Conservation (phyloP, 2,113 vertebrate genomes). For the Oreocharis arfaki region DNA sequence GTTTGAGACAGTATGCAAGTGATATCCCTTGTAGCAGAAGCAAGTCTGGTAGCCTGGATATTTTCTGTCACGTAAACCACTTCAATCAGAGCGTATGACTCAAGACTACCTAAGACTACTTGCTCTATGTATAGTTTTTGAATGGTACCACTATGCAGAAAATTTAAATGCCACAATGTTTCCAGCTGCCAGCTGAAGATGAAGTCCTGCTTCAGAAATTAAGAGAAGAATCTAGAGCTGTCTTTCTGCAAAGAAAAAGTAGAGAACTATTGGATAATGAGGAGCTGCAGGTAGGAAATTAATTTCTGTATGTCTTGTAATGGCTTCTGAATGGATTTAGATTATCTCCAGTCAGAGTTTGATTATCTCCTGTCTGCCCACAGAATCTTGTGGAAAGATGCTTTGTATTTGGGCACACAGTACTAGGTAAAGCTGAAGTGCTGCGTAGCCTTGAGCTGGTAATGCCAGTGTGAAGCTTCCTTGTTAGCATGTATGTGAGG, state of each 20-base stretch:
- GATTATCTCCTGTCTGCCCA: not conserved
- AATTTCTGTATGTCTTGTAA: not conserved
- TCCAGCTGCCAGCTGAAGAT: slow-evolving; percentile 93
- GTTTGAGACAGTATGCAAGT: not conserved
- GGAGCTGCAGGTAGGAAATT: slow-evolving; percentile 88
- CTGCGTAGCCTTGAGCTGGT: not conserved
- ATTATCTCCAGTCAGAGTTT: not conserved
- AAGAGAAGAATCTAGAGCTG: slow-evolving; percentile 95
- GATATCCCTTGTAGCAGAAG: not conserved
- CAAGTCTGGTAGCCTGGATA: not conserved
- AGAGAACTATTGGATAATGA: slow-evolving; percentile 95
- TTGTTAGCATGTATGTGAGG: fast-evolving
- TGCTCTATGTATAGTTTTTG: not conserved
- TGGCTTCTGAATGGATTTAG: not conserved
- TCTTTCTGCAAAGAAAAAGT: slow-evolving; percentile 97
- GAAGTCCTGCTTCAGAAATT: slow-evolving; percentile 94
- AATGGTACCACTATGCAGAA: not conserved
- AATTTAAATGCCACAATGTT: not conserved
- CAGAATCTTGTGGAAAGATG: not conserved
- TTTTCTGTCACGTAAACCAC: not conserved
- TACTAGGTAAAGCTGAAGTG: not conserved
- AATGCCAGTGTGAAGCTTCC: not conserved
- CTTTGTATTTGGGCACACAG: not conserved
- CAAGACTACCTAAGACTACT: not conserved
- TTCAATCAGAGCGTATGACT: fast-evolving